Evolutionary conservation across 2,888 invertebrate species (phyloP), one percentile per base, ranked within the genome.

Genomic region (Gastracanthus pulcherrimus): DNA sequence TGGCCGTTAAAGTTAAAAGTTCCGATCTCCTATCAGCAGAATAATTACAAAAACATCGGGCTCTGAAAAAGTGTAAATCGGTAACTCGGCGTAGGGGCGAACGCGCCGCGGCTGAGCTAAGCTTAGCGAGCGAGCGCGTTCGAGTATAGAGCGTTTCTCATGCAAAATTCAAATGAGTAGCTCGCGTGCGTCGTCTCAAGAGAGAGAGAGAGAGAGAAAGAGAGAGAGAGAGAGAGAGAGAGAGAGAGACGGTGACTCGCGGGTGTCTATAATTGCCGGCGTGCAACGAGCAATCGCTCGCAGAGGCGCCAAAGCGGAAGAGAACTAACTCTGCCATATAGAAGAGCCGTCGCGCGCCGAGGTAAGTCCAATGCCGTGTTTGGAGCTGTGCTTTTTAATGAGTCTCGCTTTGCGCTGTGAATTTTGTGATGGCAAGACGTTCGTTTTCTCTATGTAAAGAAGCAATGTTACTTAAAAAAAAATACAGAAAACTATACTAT

Each of bases 141-240:
- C n/a, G n/a, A n/a, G n/a, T n/a, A n/a, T n/a, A n/a, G n/a, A n/a
- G n/a, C 31, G 23, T 36, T 48, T 34, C 64, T 75, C 74, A 64
- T 64, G 74, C 60, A 58, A 67, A 76, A 76, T 76, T 69, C 60
- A 76, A 76, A 76, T 55, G 76, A 76, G 69, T 66, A 31, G 67
- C 58, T 76, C 36, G 76, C 76, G 76, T 76, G 66, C 31, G 23
- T 13, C 29, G n/a, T 19, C 29, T 31, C 55, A 4, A n/a, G 41
- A 3, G 13, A 1, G 11, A 7, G 41, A 6, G 16, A 1, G 48
- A 5, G 6, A 3, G 1, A 31, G 60, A 29, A 29, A 13, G n/a
- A 11, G 9, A 9, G 23, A 41, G 34, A 29, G n/a, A n/a, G n/a
- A 1, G 11, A 7, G 41, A 6, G 16, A 1, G 48, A 5, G 6